phyloP scores from a whole-genome alignment of 2,888 invertebrate genomes.

The Nephrotoma appendiculata region DNA sequence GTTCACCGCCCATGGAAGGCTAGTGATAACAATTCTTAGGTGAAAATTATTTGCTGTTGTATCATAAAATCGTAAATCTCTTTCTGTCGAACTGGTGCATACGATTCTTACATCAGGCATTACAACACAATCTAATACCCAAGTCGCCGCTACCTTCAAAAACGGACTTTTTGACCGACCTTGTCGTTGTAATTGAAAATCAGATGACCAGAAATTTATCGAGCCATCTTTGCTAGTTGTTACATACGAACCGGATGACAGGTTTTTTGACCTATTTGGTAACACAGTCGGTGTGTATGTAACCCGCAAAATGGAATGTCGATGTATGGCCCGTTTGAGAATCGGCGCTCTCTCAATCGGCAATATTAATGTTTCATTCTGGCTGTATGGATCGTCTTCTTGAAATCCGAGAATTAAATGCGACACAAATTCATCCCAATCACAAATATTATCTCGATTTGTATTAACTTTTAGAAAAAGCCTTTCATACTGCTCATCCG shows the following conservation, averaged over 20 bases:
- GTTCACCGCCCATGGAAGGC: constrained; percentile 30
- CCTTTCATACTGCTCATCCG: background rate
- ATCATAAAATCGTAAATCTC: constrained; percentile 69
- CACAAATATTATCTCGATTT: constrained; percentile 38
- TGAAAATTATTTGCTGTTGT: constrained; percentile 58
- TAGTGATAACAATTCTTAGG: constrained; percentile 51
- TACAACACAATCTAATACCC: constrained; percentile 58
- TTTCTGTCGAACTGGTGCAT: constrained; percentile 60
- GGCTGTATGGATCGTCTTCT: constrained; percentile 45
- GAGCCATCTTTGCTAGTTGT: constrained; percentile 63
- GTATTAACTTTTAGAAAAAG: constrained; percentile 32
- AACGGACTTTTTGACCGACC: constrained; percentile 46
- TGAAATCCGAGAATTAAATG: constrained; percentile 60
- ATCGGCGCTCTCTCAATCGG: constrained; percentile 46
- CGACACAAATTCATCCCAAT: constrained; percentile 68
- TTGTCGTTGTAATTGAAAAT: constrained; percentile 47
- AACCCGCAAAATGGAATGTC: constrained; percentile 50
- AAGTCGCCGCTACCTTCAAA: constrained; percentile 46
- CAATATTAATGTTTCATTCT: constrained; percentile 43
- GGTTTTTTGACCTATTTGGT: constrained; percentile 37
- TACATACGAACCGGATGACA: constrained; percentile 52
- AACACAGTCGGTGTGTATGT: constrained; percentile 44
- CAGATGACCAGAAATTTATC: constrained; percentile 63
- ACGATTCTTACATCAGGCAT: constrained; percentile 65
- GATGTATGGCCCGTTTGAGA: constrained; percentile 49